Evolutionary conservation across 2,797 vertebrate genomes (phyloP).

Genomic region (Melanogrammus aeglefinus): DNA sequence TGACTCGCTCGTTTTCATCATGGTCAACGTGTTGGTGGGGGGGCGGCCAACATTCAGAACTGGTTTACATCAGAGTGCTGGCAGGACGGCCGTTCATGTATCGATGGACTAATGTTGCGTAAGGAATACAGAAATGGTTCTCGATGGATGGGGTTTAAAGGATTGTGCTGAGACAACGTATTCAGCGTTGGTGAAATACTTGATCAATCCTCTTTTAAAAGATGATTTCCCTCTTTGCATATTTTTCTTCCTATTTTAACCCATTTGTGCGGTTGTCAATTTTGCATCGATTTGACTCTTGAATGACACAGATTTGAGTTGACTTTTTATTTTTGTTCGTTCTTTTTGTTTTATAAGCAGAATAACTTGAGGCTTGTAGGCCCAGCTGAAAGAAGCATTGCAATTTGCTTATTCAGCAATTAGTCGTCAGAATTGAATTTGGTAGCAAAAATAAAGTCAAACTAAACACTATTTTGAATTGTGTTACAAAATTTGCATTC

Average conservation of each 20-base stretch:
- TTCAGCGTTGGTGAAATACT: neutral
- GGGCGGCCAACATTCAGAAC: slow-evolving; percentile 40
- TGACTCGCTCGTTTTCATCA: slow-evolving; percentile 49
- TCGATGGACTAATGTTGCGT: slow-evolving; percentile 30
- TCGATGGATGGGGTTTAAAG: slow-evolving; percentile 3
- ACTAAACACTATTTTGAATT: neutral
- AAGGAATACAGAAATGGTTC: slow-evolving; percentile 30
- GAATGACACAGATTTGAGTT: neutral
- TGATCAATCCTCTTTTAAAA: neutral
- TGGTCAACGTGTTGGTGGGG: slow-evolving; percentile 33
- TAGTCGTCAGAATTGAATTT: neutral
- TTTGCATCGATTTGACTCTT: neutral
- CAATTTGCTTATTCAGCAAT: neutral
- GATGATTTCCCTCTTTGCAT: neutral
- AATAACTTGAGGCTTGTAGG: neutral
- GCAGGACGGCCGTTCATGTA: slow-evolving; percentile 36
- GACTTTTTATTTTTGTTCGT: neutral
- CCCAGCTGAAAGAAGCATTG: neutral
- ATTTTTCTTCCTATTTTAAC: neutral
- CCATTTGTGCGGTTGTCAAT: neutral
- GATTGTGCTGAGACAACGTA: neutral
- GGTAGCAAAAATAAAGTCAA: neutral
- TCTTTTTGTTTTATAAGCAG: neutral
- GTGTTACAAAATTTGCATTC: no score
- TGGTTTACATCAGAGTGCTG: slow-evolving; percentile 47